phyloP scores from a whole-genome alignment of 2,888 invertebrate genomes.

The Coenonympha arcania region DNA sequence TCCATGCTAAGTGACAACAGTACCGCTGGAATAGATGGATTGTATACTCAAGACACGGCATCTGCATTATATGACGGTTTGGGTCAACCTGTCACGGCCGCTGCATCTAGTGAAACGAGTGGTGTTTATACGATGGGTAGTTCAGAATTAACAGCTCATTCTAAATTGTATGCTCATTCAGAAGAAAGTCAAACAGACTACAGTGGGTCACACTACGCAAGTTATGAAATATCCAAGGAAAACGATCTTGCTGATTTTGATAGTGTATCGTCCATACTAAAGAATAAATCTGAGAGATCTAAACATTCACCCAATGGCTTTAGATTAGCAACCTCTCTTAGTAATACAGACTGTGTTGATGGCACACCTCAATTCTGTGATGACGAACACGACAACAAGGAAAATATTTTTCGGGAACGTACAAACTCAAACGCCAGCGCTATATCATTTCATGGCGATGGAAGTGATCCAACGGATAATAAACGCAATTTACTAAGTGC shows the following conservation, averaged over 20 bases:
- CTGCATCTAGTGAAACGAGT: conserved; percentile 86
- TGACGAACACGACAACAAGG: conserved; percentile 63
- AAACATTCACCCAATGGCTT: conserved; percentile 44
- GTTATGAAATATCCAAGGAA: conserved; percentile 71
- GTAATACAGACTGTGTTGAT: conserved; percentile 70
- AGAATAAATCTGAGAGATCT: conserved; percentile 67
- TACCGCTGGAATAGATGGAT: conserved; percentile 78
- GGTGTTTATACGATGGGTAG: conserved; percentile 88
- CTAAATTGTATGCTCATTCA: conserved; percentile 73
- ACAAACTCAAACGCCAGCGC: conserved; percentile 87
- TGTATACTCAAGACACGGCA: conserved; percentile 74
- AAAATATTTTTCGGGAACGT: conserved; percentile 75
- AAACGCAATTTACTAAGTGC: conserved; percentile 84
- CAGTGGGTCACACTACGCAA: conserved; percentile 72
- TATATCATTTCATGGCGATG: conserved; percentile 88
- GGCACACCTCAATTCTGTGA: conserved; percentile 51
- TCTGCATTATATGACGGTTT: conserved; percentile 74
- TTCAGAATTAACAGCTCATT: conserved; percentile 75
- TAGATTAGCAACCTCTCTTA: conserved; percentile 39
- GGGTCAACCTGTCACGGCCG: conserved; percentile 73
- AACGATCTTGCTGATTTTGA: conserved; percentile 68
- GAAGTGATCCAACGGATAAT: conserved; percentile 89
- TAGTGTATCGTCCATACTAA: conserved; percentile 67
- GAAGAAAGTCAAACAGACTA: conserved; percentile 63
- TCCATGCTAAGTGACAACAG: conserved; percentile 83